Percentiles rank a stretch among this genome's conserved stretches.
Conservation (phyloP, 1,140 invertebrate genomes). For the Maniola jurtina region DNA sequence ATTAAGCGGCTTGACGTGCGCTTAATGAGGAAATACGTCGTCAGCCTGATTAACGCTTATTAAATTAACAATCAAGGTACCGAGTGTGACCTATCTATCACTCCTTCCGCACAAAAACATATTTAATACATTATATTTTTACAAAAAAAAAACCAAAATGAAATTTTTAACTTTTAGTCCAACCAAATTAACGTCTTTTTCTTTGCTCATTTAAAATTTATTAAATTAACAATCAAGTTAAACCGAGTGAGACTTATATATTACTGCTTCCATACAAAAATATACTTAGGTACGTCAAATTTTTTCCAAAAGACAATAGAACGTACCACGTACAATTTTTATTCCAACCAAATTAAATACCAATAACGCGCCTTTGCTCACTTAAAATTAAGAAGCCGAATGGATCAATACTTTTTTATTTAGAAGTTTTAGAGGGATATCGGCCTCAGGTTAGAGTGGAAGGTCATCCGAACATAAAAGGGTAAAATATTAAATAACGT, state of each 20-base stretch:
- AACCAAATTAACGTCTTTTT: too few relatives aligned
- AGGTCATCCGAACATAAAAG: neutral
- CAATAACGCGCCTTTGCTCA: too few relatives aligned
- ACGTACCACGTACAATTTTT: too few relatives aligned
- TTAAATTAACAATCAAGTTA: too few relatives aligned
- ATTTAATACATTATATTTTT: neutral
- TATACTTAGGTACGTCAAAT: too few relatives aligned
- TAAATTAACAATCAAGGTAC: slow-evolving; percentile 36
- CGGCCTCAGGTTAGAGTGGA: neutral
- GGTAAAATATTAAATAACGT: slow-evolving; percentile 1
- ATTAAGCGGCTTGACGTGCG: slow-evolving; percentile 21
- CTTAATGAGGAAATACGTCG: slow-evolving; percentile 41
- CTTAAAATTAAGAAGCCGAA: too few relatives aligned
- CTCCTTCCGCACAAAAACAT: neutral
- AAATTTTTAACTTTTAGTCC: neutral
- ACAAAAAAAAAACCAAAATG: neutral
- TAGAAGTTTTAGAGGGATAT: neutral
- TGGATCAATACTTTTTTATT: too few relatives aligned
- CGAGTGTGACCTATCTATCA: slow-evolving; percentile 10
- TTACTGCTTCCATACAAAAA: too few relatives aligned
- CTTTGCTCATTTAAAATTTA: too few relatives aligned
- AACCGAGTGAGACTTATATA: too few relatives aligned
- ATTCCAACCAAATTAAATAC: too few relatives aligned
- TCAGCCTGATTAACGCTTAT: slow-evolving; percentile 37
- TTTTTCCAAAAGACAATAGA: too few relatives aligned